These are phyloP conservation scores for Drosophila sechellia DNA, from an alignment of 1,140 invertebrate genomes.

Conservation along the genomic window DNA sequence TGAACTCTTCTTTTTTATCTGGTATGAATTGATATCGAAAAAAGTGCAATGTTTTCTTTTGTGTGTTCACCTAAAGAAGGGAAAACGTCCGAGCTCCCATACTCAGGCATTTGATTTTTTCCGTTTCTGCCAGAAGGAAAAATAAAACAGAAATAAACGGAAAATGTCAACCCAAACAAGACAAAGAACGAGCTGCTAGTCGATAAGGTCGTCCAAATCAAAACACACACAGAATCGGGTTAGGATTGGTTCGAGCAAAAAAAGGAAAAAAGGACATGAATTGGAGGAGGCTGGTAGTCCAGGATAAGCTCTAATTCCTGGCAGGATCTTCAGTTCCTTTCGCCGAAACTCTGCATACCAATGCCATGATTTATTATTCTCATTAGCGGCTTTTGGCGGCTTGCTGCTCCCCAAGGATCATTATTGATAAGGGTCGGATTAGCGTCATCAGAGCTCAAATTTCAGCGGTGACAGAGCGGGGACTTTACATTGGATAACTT, in stretches of 20 bases:
- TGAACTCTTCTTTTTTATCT: no score
- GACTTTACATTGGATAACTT: not conserved
- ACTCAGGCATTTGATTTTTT: constrained; percentile 15
- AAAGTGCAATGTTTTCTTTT: not conserved
- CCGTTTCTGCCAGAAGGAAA: constrained; percentile 4
- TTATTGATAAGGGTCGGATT: constrained; percentile 42
- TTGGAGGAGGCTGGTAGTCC: constrained; percentile 1
- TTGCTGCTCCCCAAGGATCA: not conserved
- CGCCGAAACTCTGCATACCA: constrained; percentile 8
- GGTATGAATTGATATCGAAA: no score
- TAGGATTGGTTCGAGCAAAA: constrained; percentile 14
- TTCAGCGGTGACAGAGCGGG: not conserved
- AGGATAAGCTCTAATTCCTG: constrained; percentile 33
- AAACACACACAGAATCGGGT: constrained; percentile 59
- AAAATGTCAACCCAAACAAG: constrained; percentile 56
- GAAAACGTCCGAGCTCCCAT: not conserved
- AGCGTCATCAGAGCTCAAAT: constrained; percentile 15
- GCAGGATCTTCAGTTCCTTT: constrained; percentile 1
- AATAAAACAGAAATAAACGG: constrained; percentile 24
- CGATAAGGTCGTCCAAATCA: constrained; percentile 74
- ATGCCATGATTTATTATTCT: constrained; percentile 33
- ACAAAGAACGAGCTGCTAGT: constrained; percentile 52
- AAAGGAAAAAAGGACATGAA: not conserved
- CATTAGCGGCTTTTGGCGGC: constrained; percentile 28
- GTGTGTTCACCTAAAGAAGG: not conserved